Conservation (phyloP, 1,140 invertebrate genomes). For the Sycobia sp. region DNA sequence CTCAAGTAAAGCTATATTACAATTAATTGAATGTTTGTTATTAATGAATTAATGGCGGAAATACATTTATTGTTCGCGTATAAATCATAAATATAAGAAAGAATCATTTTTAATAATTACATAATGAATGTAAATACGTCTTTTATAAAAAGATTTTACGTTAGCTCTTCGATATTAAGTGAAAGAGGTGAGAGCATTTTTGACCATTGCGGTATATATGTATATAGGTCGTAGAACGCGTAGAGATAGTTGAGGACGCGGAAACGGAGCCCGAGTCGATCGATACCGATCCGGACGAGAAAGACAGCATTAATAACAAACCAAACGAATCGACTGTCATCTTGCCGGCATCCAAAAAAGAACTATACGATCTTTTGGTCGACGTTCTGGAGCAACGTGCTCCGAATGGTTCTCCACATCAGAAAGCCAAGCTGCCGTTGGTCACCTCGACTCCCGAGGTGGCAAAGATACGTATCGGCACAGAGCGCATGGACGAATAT, state of each 20-base stretch:
- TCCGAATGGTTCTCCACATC: not conserved
- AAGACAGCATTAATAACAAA: conserved; percentile 36
- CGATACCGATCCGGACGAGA: conserved; percentile 65
- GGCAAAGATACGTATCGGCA: conserved; percentile 37
- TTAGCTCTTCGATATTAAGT: too few relatives aligned
- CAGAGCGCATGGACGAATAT: conserved; percentile 51
- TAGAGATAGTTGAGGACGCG: conserved; percentile 63
- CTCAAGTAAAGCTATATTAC: too few relatives aligned
- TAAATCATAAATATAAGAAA: too few relatives aligned
- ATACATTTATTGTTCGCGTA: too few relatives aligned
- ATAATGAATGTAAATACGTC: too few relatives aligned
- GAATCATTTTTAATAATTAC: too few relatives aligned
- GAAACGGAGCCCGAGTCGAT: conserved; percentile 64
- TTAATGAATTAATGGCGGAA: too few relatives aligned
- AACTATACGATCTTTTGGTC: conserved; percentile 22
- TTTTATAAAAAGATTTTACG: too few relatives aligned
- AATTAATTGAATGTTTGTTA: too few relatives aligned
- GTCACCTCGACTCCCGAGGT: conserved; percentile 8
- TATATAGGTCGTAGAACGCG: conserved; percentile 56
- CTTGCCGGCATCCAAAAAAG: conserved; percentile 35
- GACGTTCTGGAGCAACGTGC: not conserved
- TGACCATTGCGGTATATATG: too few relatives aligned
- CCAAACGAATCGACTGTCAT: not conserved
- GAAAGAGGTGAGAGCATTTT: too few relatives aligned
- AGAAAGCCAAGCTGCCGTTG: not conserved